Evolutionary conservation across 1,140 invertebrate genomes (phyloP).

Genomic region (Xylocopa sonorina): DNA sequence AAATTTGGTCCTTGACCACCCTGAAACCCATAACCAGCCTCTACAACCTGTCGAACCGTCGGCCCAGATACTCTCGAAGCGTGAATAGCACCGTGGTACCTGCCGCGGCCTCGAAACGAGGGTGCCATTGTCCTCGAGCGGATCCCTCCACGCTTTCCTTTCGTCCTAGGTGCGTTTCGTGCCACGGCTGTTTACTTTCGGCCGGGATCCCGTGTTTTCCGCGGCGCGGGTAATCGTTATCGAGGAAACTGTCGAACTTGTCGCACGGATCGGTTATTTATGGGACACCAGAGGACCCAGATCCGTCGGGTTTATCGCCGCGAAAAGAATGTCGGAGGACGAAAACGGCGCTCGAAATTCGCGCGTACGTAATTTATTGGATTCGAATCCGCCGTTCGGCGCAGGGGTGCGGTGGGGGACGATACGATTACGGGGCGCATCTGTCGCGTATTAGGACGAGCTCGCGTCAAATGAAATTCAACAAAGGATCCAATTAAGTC

Average conservation of each 20-base stretch:
- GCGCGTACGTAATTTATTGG: too few relatives aligned
- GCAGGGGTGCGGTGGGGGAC: too few relatives aligned
- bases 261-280: neutral
- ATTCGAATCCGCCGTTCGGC: conserved; percentile 18
- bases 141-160: neutral
- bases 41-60: conserved; percentile 43
- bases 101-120: conserved; percentile 10
- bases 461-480: conserved; percentile 42
- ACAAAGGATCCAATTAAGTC: conserved; percentile 51
- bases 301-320: neutral
- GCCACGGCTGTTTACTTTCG: neutral
- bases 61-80: conserved; percentile 37
- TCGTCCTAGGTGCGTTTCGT: neutral
- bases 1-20: conserved; percentile 48
- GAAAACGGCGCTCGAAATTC: too few relatives aligned
- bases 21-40: conserved; percentile 40
- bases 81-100: conserved; percentile 38
- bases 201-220: neutral
- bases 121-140: neutral
- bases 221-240: neutral
- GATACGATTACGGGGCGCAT: conserved; percentile 27
- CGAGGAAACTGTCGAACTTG: neutral
- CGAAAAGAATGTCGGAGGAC: neutral
- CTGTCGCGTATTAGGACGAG: conserved; percentile 9
- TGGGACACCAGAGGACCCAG: neutral